A percentile compares a stretch with the other conserved stretches of the same genome.
phyloP scores from a whole-genome alignment of 1,140 invertebrate species.

The Drosophila murphyi region DNA sequence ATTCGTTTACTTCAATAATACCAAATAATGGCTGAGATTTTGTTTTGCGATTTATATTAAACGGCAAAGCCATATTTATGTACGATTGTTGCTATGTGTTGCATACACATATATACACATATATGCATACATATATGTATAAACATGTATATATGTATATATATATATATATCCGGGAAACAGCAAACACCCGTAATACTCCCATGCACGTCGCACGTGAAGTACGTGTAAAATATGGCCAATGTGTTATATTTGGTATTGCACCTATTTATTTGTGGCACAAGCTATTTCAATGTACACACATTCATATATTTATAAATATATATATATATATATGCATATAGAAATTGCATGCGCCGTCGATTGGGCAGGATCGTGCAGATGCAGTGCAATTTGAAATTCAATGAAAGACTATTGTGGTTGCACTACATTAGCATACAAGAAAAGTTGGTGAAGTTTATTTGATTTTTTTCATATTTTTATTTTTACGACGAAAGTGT shows the following conservation, averaged over 20 bases:
- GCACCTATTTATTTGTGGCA: slow-evolving; percentile 8
- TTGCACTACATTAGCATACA: too few species aligned
- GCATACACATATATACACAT: not conserved
- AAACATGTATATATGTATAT: not conserved
- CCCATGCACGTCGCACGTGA: not conserved
- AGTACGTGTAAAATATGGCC: slow-evolving; percentile 18
- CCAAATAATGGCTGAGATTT: slow-evolving; percentile 73
- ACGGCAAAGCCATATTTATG: slow-evolving; percentile 20
- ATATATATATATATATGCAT: not conserved
- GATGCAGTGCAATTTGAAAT: too few species aligned
- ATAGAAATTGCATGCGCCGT: not conserved
- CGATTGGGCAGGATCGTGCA: not conserved
- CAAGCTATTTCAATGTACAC: not conserved
- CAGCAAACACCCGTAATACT: not conserved
- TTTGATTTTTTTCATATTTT: too few species aligned
- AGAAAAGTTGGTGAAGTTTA: too few species aligned
- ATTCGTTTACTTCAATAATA: slow-evolving; percentile 74
- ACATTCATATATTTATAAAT: not conserved
- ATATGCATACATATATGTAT: not conserved
- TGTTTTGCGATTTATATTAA: slow-evolving; percentile 57
- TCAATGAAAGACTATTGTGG: too few species aligned
- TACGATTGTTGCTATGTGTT: not conserved
- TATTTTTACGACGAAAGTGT: too few species aligned
- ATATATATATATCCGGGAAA: slow-evolving; percentile 3
- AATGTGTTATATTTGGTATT: slow-evolving; percentile 15